Evolutionary conservation across 30 jellyfish, hydroid and myxozoan species (phyloP).

Genomic region (Sanderia malayensis): DNA sequence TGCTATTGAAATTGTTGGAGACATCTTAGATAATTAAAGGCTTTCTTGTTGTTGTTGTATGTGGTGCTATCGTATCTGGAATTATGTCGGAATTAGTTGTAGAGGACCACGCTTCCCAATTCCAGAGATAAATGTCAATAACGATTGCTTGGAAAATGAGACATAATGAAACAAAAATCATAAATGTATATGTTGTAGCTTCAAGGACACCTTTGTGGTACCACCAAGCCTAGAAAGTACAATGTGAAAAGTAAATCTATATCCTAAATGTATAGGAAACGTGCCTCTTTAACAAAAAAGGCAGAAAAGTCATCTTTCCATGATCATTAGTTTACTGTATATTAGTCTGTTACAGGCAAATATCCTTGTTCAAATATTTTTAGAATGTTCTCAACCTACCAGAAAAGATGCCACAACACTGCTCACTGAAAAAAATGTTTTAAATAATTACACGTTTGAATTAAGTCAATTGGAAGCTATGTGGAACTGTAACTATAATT

Average conservation of each 20-base stretch:
- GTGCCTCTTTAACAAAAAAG: no score
- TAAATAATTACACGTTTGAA: no score
- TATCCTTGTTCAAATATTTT: no score
- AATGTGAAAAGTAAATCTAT: no score
- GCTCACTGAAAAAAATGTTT: conserved; percentile 47
- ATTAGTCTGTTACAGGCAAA: no score
- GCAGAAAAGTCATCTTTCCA: no score
- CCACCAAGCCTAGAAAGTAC: conserved; percentile 92
- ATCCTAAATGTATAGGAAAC: no score
- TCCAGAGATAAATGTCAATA: conserved; percentile 61
- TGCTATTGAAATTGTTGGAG: not conserved
- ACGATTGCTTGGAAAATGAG: conserved; percentile 62
- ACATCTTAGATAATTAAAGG: not conserved
- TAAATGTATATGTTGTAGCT: conserved; percentile 40
- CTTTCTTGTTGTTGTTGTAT: conserved; percentile 24
- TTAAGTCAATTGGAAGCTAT: no score
- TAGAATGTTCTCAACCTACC: conserved; percentile 57
- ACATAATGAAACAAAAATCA: conserved; percentile 57
- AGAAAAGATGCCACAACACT: conserved; percentile 35
- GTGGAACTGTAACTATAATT: no score
- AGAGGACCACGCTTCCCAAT: conserved; percentile 28
- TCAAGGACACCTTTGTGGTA: conserved; percentile 53
- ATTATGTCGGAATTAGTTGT: conserved; percentile 16
- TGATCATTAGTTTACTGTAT: no score
- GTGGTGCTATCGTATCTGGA: conserved; percentile 45